Base-by-base conservation (phyloP, 2,797 vertebrate genomes). In the Jordanella pulchra region DNA sequence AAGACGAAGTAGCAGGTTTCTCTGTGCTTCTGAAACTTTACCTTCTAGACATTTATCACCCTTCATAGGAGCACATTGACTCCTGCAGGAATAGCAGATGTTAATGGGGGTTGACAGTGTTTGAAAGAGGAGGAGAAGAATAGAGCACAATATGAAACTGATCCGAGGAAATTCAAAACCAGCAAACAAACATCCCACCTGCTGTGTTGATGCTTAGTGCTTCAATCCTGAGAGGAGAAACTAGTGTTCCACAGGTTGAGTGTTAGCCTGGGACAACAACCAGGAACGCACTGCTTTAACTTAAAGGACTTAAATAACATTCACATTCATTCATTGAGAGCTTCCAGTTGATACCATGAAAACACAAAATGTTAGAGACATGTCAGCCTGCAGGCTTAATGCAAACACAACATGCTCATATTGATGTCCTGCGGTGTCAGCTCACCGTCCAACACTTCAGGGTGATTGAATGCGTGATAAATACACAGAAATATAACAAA, bases 371-470 rank as follows among this genome's bases (percentile, higher is more conserved):
- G 23, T n/a, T 15, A 66, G 35, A 60, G 51, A 2, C 44, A 45
- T 63, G 25, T 58, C 51, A 35, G 51, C 64, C 18, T 58, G 13
- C 53, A 30, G 27, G 39, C 27, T 32, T 48, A 51, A 75, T 64
- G 68, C 53, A 35, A 60, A 55, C 56, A 32, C 25, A 60, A n/a
- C 51, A 69, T 67, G 61, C 69, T 65, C 70, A 84, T 65, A 79
- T 55, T 73, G 54, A 23, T 75, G 56, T 65, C 54, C 64, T 69
- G 51, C 48, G n/a, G 7, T 27, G 27, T 77, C 23, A 42, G 73
- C 72, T 75, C 28, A 72, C 58, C 68, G 73, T 79, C 78, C 80
- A 82, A 85, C 88, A 88, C 72, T 75, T 85, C 55, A 61, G 51
- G 76, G 35, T 68, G 45, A 79, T 75, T 30, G 50, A 78, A 28